These are phyloP conservation scores for Echinarachnius parma DNA, from an alignment of 53 echinoderm and acorn worm species.

Conservation along the genomic window DNA sequence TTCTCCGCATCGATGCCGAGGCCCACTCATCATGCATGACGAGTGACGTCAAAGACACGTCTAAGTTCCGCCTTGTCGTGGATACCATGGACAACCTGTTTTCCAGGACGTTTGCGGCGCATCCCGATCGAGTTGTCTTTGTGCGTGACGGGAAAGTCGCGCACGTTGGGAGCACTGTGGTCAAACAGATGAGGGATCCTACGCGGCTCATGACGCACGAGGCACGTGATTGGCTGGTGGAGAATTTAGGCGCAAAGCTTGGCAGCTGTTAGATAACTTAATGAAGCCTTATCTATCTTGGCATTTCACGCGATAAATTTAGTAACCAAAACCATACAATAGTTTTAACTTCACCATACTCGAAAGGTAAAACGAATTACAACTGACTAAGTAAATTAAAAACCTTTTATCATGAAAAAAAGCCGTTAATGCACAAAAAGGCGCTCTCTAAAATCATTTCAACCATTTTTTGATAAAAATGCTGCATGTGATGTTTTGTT, in stretches of 20 bases:
- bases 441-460: too few relatives aligned
- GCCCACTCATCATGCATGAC: constrained; percentile 53
- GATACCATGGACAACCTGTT: constrained; percentile 75
- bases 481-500: too few relatives aligned
- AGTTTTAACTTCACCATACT: too few relatives aligned
- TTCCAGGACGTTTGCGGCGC: constrained; percentile 54
- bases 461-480: too few relatives aligned
- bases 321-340: too few relatives aligned
- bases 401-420: too few relatives aligned
- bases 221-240: constrained; percentile 51
- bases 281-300: too few relatives aligned
- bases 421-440: too few relatives aligned
- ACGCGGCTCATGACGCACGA: constrained; percentile 64
- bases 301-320: too few relatives aligned
- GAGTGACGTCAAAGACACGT: constrained; percentile 34
- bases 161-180: constrained; percentile 42
- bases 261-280: too few relatives aligned
- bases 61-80: constrained; percentile 62
- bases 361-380: too few relatives aligned
- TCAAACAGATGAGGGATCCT: constrained; percentile 39
- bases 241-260: constrained; percentile 8
- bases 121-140: constrained; percentile 68
- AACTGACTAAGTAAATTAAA: too few relatives aligned
- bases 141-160: constrained; percentile 53
- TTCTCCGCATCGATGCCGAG: constrained; percentile 50